A percentile compares a stretch with the other conserved stretches of the same genome.
Conservation (phyloP, 1,140 invertebrate genomes). For the Euura saliciscinereae region DNA sequence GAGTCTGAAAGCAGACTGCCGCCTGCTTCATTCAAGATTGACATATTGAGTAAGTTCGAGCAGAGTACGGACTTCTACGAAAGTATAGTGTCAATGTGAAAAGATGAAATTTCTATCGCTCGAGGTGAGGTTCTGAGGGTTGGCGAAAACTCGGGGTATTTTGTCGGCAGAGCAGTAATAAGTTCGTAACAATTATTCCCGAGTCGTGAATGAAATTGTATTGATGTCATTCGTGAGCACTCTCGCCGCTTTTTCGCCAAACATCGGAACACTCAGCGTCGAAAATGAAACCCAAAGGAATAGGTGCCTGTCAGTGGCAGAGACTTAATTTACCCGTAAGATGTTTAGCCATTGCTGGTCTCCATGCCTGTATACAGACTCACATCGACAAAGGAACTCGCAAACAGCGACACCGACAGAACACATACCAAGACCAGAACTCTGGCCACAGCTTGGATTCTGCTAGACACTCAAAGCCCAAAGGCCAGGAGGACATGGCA, state of each 20-base stretch:
- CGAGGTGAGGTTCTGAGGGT: no score
- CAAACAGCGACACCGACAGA: neutral
- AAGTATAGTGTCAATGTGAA: no score
- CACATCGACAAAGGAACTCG: neutral
- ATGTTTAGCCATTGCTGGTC: neutral
- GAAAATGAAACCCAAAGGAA: neutral
- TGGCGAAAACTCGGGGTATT: no score
- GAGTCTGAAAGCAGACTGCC: no score
- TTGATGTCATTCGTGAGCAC: no score
- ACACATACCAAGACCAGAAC: neutral
- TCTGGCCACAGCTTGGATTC: neutral
- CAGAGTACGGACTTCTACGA: no score
- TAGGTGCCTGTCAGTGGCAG: neutral
- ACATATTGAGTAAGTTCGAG: no score
- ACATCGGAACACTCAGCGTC: conserved; percentile 1
- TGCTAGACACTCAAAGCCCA: neutral
- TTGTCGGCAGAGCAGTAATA: neutral
- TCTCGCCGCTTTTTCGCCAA: neutral
- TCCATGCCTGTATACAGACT: neutral
- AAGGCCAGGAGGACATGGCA: neutral
- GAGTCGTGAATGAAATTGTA: neutral
- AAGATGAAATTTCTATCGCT: no score
- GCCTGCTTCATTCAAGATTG: no score
- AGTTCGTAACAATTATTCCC: neutral
- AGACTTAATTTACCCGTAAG: neutral